phyloP scores from a whole-genome alignment of 2,797 vertebrate species.

The Enteromius treurensis region DNA sequence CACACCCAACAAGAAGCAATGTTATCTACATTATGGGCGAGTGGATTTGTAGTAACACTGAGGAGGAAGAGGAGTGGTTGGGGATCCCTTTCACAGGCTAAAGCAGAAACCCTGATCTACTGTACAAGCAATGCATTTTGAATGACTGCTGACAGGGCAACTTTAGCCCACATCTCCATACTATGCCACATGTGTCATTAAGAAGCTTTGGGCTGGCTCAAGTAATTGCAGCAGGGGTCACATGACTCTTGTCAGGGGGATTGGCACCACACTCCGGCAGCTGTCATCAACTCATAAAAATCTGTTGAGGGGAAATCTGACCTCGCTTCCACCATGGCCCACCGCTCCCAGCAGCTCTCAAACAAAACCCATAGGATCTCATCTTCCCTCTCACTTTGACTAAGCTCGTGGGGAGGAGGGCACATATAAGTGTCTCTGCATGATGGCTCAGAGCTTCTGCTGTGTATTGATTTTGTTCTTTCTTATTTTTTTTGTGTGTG shows the following conservation, averaged over 20 bases:
- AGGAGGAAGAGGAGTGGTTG: slow-evolving; percentile 6
- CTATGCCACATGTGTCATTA: slow-evolving; percentile 56
- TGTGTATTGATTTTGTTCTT: slow-evolving; percentile 27
- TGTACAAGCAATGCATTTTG: slow-evolving; percentile 12
- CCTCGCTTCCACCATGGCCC: slow-evolving; percentile 45
- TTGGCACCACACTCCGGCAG: slow-evolving; percentile 70
- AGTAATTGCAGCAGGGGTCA: slow-evolving; percentile 64
- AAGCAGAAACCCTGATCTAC: slow-evolving; percentile 9
- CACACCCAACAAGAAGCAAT: slow-evolving; percentile 11
- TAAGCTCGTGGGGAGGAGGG: slow-evolving; percentile 25
- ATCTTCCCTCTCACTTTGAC: slow-evolving; percentile 39
- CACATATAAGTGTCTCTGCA: slow-evolving; percentile 25
- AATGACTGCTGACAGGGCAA: slow-evolving; percentile 44
- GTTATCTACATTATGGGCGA: not conserved
- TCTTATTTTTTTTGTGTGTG: not conserved
- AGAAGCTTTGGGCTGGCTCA: slow-evolving; percentile 38
- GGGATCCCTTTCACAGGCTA: not conserved
- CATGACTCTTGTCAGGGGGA: slow-evolving; percentile 64
- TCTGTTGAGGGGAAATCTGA: slow-evolving; percentile 72
- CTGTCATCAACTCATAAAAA: slow-evolving; percentile 70
- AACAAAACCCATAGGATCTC: slow-evolving; percentile 50
- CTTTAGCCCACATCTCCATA: slow-evolving; percentile 37
- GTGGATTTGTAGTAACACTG: not conserved
- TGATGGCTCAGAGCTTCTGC: slow-evolving; percentile 38
- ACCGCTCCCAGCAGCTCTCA: slow-evolving; percentile 51